These are phyloP conservation scores for Hirtodrosophila trivittata DNA, from an alignment of 2,888 invertebrate species.

Conservation along the genomic window DNA sequence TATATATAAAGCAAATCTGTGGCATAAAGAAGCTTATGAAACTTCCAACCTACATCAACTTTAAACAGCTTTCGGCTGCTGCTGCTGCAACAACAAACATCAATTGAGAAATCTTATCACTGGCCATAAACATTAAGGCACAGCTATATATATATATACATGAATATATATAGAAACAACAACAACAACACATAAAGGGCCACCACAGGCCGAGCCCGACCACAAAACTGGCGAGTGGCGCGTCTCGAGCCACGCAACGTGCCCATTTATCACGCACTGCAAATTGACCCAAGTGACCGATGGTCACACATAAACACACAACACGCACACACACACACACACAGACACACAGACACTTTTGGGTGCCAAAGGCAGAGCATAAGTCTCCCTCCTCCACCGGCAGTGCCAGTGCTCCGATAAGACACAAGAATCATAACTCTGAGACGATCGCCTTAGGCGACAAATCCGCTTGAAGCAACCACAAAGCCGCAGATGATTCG, in stretches of 20 bases:
- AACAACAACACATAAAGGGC: constrained; percentile 10
- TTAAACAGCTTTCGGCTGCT: constrained; percentile 52
- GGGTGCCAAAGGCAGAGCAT: constrained; percentile 1
- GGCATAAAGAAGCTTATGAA: constrained; percentile 58
- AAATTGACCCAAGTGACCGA: constrained; percentile 71
- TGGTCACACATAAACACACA: constrained; percentile 17
- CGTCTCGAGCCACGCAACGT: constrained; percentile 69
- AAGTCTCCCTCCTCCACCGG: neutral
- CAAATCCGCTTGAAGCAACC: constrained; percentile 40
- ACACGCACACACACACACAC: constrained; percentile 13
- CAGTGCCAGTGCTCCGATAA: constrained; percentile 33
- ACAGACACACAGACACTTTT: constrained; percentile 22
- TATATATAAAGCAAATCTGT: constrained; percentile 28
- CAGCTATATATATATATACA: no score
- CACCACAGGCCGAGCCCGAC: constrained; percentile 7
- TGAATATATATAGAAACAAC: constrained; percentile 28
- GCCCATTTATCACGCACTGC: constrained; percentile 77
- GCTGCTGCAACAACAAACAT: constrained; percentile 32
- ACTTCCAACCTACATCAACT: constrained; percentile 76
- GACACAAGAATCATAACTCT: constrained; percentile 50
- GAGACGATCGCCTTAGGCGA: constrained; percentile 45
- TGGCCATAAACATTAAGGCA: constrained; percentile 67
- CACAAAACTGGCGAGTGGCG: constrained; percentile 18
- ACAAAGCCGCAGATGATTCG: constrained; percentile 45
- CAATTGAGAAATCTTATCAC: constrained; percentile 77